phyloP scores from a whole-genome alignment of 2,797 vertebrate genomes.

The Takifugu ocellatus region DNA sequence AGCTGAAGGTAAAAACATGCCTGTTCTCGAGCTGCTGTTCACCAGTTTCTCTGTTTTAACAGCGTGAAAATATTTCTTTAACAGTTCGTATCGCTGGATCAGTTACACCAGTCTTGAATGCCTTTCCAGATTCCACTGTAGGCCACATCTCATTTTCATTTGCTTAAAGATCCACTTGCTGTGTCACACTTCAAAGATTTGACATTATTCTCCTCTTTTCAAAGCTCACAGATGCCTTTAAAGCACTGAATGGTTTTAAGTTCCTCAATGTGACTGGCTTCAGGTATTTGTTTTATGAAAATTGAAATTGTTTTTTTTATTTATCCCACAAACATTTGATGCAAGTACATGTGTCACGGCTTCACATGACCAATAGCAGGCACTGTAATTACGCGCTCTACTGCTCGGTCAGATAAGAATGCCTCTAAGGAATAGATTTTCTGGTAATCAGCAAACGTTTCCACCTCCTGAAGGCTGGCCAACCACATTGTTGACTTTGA shows the following conservation, averaged over 20 bases:
- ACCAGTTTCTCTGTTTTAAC: background rate
- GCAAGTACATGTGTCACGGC: background rate
- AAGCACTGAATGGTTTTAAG: constrained; percentile 43
- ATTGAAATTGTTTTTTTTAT: background rate
- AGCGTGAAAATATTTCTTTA: background rate
- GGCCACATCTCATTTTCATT: background rate
- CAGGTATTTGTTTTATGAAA: constrained; percentile 38
- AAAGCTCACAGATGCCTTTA: constrained; percentile 20
- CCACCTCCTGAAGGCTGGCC: background rate
- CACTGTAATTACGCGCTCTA: background rate
- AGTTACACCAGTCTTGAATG: rapidly evolving
- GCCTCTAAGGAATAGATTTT: background rate
- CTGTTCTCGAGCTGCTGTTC: background rate
- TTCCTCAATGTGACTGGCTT: background rate
- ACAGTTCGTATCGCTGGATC: constrained; percentile 52
- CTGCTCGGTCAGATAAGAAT: background rate
- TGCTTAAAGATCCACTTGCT: background rate
- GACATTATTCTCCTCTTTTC: constrained; percentile 7
- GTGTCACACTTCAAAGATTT: background rate
- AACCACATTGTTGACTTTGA: constrained; percentile 32
- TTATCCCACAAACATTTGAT: background rate
- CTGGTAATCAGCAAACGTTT: background rate
- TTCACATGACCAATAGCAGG: too few relatives aligned
- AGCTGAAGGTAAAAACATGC: constrained; percentile 32
- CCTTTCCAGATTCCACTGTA: rapidly evolving